phyloP scores from a whole-genome alignment of 2,888 invertebrate genomes.

The Margaritifera margaritifera region DNA sequence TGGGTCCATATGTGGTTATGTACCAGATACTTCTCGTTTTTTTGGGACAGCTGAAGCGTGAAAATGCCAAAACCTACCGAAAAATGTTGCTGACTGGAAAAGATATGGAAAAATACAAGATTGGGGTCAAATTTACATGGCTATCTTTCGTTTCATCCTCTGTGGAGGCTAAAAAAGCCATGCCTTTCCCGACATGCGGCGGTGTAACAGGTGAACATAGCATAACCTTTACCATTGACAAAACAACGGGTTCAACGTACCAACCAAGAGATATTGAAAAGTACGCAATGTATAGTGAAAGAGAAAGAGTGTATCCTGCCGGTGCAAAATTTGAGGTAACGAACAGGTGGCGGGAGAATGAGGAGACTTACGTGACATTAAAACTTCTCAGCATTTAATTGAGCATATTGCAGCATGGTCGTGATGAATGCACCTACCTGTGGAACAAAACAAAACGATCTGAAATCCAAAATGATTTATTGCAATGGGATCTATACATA shows the following conservation, averaged over 20 bases:
- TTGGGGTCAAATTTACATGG: constrained; percentile 16
- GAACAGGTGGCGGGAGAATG: too few species aligned
- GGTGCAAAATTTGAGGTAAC: too few species aligned
- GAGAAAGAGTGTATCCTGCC: too few species aligned
- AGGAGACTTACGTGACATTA: too few species aligned
- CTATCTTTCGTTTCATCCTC: constrained; percentile 23
- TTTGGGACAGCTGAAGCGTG: constrained; percentile 8
- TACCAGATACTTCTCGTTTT: constrained; percentile 15
- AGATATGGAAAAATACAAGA: constrained; percentile 16
- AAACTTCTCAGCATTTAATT: too few species aligned
- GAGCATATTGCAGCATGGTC: too few species aligned
- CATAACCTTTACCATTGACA: neutral
- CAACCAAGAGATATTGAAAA: too few species aligned
- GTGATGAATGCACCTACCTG: too few species aligned
- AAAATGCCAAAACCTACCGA: constrained; percentile 11
- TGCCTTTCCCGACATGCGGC: constrained; percentile 15
- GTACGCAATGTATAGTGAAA: too few species aligned
- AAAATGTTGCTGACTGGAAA: constrained; percentile 9
- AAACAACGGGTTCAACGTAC: neutral
- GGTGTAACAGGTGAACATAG: constrained; percentile 7
- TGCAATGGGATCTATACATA: too few species aligned
- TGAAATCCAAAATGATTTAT: too few species aligned
- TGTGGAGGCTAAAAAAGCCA: constrained; percentile 8
- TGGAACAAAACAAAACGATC: too few species aligned
- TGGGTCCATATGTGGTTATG: constrained; percentile 22